phyloP scores from a whole-genome alignment of 2,888 invertebrate species.

The Thumatha senex region DNA sequence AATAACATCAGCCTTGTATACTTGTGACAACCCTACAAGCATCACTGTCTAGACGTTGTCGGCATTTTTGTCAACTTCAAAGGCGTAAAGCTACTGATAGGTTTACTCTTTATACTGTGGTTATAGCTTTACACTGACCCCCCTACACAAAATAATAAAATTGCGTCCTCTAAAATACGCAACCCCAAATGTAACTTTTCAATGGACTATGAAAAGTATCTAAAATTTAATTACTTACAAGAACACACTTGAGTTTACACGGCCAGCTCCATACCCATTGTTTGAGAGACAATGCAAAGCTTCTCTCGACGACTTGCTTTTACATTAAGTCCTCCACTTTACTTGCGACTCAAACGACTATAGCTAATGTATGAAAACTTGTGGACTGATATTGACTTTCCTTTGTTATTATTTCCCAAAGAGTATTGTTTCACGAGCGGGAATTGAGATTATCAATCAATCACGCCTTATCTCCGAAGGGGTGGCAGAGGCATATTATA shows the following conservation, averaged over 20 bases:
- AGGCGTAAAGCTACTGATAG: too few species aligned
- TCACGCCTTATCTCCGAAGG: too few species aligned
- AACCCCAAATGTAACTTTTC: too few species aligned
- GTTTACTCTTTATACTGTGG: too few species aligned
- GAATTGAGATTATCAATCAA: background rate
- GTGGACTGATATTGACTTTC: conserved; percentile 12
- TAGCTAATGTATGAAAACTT: conserved; percentile 30
- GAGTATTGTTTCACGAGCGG: background rate
- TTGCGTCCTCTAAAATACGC: too few species aligned
- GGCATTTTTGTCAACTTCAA: too few species aligned
- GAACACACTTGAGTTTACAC: conserved; percentile 52
- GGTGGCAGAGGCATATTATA: too few species aligned
- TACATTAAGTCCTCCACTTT: conserved; percentile 35
- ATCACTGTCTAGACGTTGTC: too few species aligned
- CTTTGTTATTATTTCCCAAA: conserved; percentile 3
- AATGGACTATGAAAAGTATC: conserved; percentile 48
- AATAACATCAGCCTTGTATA: too few species aligned
- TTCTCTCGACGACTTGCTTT: conserved; percentile 36
- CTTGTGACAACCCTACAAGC: too few species aligned
- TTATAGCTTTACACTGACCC: too few species aligned
- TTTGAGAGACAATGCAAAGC: conserved; percentile 45
- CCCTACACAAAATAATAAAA: too few species aligned
- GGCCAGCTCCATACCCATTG: conserved; percentile 47
- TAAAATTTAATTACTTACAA: conserved; percentile 50
- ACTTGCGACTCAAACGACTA: conserved; percentile 30